Percentiles rank a stretch among this genome's conserved stretches.
Conservation (phyloP, 1,140 invertebrate genomes). For the Drosophila biarmipes region DNA sequence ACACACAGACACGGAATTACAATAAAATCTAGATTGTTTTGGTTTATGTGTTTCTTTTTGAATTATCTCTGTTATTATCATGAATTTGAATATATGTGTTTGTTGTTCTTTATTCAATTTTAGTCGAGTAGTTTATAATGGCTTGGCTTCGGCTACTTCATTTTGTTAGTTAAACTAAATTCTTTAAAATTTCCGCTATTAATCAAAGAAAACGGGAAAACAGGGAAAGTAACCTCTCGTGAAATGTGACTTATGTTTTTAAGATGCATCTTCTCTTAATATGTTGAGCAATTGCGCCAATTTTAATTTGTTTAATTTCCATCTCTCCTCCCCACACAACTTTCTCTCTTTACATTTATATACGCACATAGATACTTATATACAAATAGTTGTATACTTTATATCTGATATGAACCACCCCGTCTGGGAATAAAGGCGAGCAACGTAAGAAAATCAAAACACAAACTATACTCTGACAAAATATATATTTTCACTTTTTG, state of each 20-base stretch:
- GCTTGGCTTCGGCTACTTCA: conserved; percentile 40
- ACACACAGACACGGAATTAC: conserved; percentile 83
- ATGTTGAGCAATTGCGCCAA: conserved; percentile 72
- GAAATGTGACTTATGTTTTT: conserved; percentile 15
- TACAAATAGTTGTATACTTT: conserved; percentile 45
- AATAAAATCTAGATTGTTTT: conserved; percentile 79
- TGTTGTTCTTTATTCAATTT: conserved; percentile 28
- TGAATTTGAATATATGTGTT: conserved; percentile 65
- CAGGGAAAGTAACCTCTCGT: conserved; percentile 22
- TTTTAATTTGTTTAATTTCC: conserved; percentile 24
- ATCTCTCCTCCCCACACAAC: conserved; percentile 11
- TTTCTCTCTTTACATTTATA: conserved; percentile 45
- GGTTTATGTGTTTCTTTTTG: conserved; percentile 29
- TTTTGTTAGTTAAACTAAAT: conserved; percentile 73
- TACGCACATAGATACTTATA: conserved; percentile 50
- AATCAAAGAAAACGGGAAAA: conserved; percentile 30
- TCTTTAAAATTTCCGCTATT: conserved; percentile 70
- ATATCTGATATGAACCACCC: conserved; percentile 51
- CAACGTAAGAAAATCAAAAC: conserved; percentile 22
- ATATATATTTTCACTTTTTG: conserved; percentile 39
- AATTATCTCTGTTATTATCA: conserved; percentile 59
- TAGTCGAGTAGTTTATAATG: conserved; percentile 39
- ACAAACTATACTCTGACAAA: conserved; percentile 47
- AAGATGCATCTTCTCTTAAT: conserved; percentile 32
- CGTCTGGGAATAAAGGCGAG: conserved; percentile 1